A percentile compares a stretch with the other conserved stretches of the same genome.
Evolutionary conservation across 2,888 invertebrate species (phyloP).

Genomic region (Dilophus febrilis): DNA sequence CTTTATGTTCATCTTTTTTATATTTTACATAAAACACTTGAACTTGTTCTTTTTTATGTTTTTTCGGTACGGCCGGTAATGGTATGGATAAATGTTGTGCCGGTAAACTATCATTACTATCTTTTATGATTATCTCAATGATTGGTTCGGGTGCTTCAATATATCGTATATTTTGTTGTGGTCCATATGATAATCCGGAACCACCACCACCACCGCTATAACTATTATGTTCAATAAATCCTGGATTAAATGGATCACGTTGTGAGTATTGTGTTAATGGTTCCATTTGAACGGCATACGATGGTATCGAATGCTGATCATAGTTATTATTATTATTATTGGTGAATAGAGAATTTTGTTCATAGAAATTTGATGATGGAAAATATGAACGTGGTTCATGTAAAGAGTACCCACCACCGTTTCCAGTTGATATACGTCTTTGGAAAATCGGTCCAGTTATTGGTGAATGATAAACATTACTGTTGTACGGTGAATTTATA

Average conservation of each 20-base stretch:
- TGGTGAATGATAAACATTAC: too few relatives aligned
- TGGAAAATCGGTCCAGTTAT: too few relatives aligned
- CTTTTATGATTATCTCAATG: slow-evolving; percentile 82
- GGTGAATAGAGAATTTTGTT: slow-evolving; percentile 22
- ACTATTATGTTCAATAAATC: not conserved
- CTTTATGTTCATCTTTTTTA: slow-evolving; percentile 62
- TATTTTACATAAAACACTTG: slow-evolving; percentile 86
- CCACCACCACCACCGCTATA: not conserved
- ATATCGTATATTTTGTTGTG: slow-evolving; percentile 32
- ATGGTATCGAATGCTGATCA: too few relatives aligned
- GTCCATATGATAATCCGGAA: slow-evolving; percentile 7
- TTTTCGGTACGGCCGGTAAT: slow-evolving; percentile 26
- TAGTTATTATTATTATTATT: too few relatives aligned
- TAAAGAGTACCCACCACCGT: too few relatives aligned
- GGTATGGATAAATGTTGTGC: slow-evolving; percentile 31
- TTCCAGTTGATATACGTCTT: too few relatives aligned
- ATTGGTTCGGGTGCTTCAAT: slow-evolving; percentile 74
- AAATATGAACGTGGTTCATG: slow-evolving; percentile 16
- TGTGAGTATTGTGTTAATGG: not conserved
- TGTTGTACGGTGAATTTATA: too few relatives aligned
- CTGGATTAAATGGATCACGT: not conserved
- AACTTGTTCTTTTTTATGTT: slow-evolving; percentile 61
- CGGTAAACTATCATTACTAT: slow-evolving; percentile 67
- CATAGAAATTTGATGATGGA: slow-evolving; percentile 18
- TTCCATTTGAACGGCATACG: not conserved